A percentile compares a stretch with the other conserved stretches of the same genome.
Conservation (phyloP, 2,888 invertebrate species). For the Harpalus rufipes region DNA sequence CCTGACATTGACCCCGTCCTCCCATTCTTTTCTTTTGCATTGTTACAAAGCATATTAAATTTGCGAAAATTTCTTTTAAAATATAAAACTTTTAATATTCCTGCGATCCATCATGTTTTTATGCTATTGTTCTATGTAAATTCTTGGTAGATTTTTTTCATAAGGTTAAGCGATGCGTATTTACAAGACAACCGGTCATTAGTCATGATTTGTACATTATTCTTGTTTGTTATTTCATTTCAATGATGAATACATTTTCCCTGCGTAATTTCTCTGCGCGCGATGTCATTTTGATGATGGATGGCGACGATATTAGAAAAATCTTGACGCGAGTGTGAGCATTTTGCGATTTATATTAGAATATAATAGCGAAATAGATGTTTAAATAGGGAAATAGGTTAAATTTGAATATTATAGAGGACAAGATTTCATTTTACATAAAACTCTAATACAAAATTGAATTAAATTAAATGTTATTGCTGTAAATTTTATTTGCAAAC, state of each 20-base stretch:
- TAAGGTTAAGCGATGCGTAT: constrained; percentile 20
- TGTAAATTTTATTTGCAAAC: too few relatives aligned
- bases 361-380: not conserved
- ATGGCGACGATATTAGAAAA: constrained; percentile 49
- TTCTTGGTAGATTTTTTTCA: not conserved
- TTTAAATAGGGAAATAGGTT: not conserved
- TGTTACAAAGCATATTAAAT: constrained; percentile 3
- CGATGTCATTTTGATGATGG: constrained; percentile 47
- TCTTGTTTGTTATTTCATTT: constrained; percentile 28
- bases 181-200: constrained; percentile 37
- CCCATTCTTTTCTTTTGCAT: not conserved
- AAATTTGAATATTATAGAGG: not conserved
- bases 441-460: not conserved
- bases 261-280: constrained; percentile 6
- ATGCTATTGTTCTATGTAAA: not conserved
- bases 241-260: constrained; percentile 39
- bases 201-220: constrained; percentile 44
- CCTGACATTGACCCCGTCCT: not conserved
- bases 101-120: not conserved
- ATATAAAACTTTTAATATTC: constrained; percentile 3
- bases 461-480: too few relatives aligned
- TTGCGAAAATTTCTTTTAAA: not conserved
- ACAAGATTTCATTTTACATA: not conserved
- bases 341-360: not conserved
- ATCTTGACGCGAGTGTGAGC: not conserved